Evolutionary conservation across 2,888 invertebrate species (phyloP), one percentile per base, ranked within the genome.

Genomic region (Anarsia innoxiella): DNA sequence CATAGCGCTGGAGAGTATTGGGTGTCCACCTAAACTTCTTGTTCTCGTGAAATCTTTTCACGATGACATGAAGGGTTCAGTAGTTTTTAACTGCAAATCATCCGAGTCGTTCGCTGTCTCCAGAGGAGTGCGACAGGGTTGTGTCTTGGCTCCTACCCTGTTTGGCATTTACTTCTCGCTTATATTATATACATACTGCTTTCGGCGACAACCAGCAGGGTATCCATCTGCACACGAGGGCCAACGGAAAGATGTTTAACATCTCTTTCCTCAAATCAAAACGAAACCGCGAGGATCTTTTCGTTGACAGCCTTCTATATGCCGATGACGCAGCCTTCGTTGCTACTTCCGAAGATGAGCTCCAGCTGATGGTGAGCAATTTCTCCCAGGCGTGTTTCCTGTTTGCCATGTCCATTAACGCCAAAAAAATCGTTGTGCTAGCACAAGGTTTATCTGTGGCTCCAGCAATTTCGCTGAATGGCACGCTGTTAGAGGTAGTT

Each of bases 141-240:
- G 31, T 16, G 31, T 16, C 2, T 16, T 16, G 8, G 31, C 31
- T 10, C 15, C 31, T 11, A 31, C 31, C 16, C 11, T 31, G 16
- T 31, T 31, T 16, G 31, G 31, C 5, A 31, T 31, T 16, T 31
- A 16, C 10, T 31, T 31, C 10, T 15, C 31, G 10, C 9, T 31
- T 31, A 39, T 38, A n/a, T n/a, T n/a, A n/a, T 32, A 30, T 40
- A 32, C 35, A 39, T 36, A 25, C n/a, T 23, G 44, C 40, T 39
- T 40, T 35, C 41, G 16, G 28, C 25, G 31, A 14, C 36, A 38
- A 39, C 37, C 31, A 31, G 8, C 15, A 16, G 16, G 31, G 31
- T 15, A 16, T 31, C 4, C 31, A 31, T 16, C 11, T 31, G 2
- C 31, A 31, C 8, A 31, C 31, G 5, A 15, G 31, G 8, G 16